phyloP scores from a whole-genome alignment of 2,888 invertebrate genomes.

The Apoderus coryli region DNA sequence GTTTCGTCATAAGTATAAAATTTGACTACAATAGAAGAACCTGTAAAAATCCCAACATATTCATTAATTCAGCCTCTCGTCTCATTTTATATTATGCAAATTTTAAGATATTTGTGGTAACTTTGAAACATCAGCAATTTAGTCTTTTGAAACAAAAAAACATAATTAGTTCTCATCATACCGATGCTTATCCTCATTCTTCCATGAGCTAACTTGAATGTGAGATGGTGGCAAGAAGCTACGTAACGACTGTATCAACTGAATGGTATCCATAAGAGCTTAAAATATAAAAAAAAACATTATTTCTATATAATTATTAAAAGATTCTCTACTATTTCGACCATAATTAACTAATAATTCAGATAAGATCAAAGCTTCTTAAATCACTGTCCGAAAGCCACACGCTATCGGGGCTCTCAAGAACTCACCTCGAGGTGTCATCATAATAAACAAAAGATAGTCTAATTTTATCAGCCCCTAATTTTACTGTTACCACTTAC shows the following conservation, averaged over 20 bases:
- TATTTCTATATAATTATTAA: neutral
- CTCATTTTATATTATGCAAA: too few species aligned
- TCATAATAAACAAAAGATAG: slow-evolving; percentile 19
- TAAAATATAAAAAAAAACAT: slow-evolving; percentile 22
- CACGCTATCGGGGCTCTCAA: slow-evolving; percentile 25
- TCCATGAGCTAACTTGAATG: slow-evolving; percentile 81
- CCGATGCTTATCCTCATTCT: slow-evolving; percentile 64
- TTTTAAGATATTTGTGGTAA: too few species aligned
- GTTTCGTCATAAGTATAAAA: too few species aligned
- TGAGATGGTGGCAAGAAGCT: slow-evolving; percentile 78
- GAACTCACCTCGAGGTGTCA: slow-evolving; percentile 25
- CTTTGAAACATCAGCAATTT: too few species aligned
- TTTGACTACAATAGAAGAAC: too few species aligned
- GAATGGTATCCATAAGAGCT: slow-evolving; percentile 77
- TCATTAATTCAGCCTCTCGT: too few species aligned
- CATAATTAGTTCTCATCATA: slow-evolving; percentile 31
- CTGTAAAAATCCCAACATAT: too few species aligned
- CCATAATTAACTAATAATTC: slow-evolving; percentile 14
- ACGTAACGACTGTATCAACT: slow-evolving; percentile 69
- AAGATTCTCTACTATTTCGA: neutral
- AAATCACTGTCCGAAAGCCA: slow-evolving; percentile 25
- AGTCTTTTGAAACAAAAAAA: too few species aligned
- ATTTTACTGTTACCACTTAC: slow-evolving; percentile 43
- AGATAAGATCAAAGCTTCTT: slow-evolving; percentile 29
- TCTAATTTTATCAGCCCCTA: too few species aligned